phyloP scores from a whole-genome alignment of 2,113 vertebrate species.

The Ibidorhyncha struthersii region DNA sequence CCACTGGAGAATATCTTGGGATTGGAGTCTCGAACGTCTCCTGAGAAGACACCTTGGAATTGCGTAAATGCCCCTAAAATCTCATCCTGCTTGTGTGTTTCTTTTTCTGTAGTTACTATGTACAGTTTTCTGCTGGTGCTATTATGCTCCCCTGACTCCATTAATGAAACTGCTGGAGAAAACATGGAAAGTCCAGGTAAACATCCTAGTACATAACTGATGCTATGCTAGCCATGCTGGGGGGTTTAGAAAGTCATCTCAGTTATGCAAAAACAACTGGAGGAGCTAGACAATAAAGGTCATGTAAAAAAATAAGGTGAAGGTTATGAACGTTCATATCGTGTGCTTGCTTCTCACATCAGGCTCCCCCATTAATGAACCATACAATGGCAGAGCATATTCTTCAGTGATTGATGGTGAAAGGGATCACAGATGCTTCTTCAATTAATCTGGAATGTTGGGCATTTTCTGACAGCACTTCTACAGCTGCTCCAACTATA shows the following conservation, averaged over 20 bases:
- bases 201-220: neutral
- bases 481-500: slow-evolving; percentile 44
- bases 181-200: neutral
- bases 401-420: slow-evolving; percentile 42
- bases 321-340: neutral
- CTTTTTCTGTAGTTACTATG: neutral
- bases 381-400: neutral
- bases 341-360: neutral
- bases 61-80: neutral
- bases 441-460: slow-evolving; percentile 64
- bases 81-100: neutral
- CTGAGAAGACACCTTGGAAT: neutral
- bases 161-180: neutral
- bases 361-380: neutral
- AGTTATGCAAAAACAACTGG: neutral
- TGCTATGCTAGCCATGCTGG: neutral
- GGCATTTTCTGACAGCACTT: slow-evolving; percentile 50
- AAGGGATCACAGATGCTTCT: slow-evolving; percentile 16
- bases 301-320: neutral
- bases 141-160: neutral
- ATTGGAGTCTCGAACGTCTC: neutral
- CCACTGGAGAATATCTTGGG: neutral
- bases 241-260: neutral
- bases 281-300: neutral
- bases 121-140: neutral